Evolutionary conservation across 2,888 invertebrate genomes (phyloP).

Genomic region (Drosophila diplacantha): DNA sequence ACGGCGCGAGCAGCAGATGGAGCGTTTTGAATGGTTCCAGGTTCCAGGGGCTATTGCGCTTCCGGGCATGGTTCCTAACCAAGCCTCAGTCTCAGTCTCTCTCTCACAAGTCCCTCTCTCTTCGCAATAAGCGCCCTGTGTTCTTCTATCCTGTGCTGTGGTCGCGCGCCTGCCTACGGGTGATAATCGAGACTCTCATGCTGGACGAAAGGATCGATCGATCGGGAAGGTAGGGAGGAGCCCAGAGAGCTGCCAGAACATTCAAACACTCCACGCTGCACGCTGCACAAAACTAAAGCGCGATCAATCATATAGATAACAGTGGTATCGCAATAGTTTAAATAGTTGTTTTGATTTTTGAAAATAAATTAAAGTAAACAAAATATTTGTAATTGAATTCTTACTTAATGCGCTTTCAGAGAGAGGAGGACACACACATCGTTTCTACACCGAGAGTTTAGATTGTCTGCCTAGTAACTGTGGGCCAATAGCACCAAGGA

Average conservation of each 20-base stretch:
- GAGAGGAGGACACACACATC: conserved; percentile 72
- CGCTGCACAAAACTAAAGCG: conserved; percentile 61
- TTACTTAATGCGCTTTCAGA: conserved; percentile 73
- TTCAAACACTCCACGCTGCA: conserved; percentile 59
- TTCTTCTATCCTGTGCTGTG: conserved; percentile 25
- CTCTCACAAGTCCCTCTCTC: conserved; percentile 29
- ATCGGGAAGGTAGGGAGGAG: conserved; percentile 5
- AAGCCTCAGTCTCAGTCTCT: conserved; percentile 18
- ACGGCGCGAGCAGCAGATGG: conserved; percentile 56
- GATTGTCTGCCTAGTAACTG: conserved; percentile 66
- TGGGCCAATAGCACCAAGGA: conserved; percentile 58
- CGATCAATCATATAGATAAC: conserved; percentile 42
- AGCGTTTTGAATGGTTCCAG: conserved; percentile 55
- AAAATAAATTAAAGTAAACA: conserved; percentile 44
- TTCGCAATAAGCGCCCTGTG: conserved; percentile 43
- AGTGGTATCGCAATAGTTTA: conserved; percentile 31
- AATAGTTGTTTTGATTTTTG: conserved; percentile 38
- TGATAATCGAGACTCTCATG: conserved; percentile 20
- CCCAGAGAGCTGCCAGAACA: conserved; percentile 50
- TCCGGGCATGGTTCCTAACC: conserved; percentile 25
- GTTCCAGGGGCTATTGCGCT: conserved; percentile 22
- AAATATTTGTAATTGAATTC: conserved; percentile 66
- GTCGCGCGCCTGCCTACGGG: conserved; percentile 35
- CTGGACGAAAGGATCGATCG: conserved; percentile 1
- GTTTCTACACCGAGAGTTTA: conserved; percentile 68